Evolutionary conservation across 2,888 invertebrate genomes (phyloP).

Genomic region (Cerceris ruficornis): DNA sequence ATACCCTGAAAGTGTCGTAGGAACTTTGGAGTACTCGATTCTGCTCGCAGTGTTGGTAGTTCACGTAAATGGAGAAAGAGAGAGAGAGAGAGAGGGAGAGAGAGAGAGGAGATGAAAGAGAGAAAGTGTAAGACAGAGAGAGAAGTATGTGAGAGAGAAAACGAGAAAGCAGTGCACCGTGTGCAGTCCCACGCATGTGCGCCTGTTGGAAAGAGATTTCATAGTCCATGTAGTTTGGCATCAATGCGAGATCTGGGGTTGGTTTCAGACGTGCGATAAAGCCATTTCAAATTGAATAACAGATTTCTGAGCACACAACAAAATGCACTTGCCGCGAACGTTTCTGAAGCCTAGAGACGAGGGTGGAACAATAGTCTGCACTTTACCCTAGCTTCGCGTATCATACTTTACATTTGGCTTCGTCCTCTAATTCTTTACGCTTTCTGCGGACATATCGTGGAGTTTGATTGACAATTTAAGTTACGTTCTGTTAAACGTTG

Average conservation of each 20-base stretch:
- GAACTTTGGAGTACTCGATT: slow-evolving; percentile 60
- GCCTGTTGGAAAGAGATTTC: slow-evolving; percentile 61
- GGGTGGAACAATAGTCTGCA: slow-evolving; percentile 59
- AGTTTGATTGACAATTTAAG: slow-evolving; percentile 26
- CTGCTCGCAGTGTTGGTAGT: slow-evolving; percentile 47
- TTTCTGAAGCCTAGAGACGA: slow-evolving; percentile 62
- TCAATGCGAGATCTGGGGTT: slow-evolving; percentile 68
- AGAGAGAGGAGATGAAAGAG: too few relatives aligned
- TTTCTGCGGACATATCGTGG: slow-evolving; percentile 23
- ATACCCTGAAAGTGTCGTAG: slow-evolving; percentile 56
- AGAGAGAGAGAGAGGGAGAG: too few relatives aligned
- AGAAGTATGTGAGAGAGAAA: background rate
- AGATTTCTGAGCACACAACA: slow-evolving; percentile 71
- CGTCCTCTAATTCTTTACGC: slow-evolving; percentile 23
- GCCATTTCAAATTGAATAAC: slow-evolving; percentile 71
- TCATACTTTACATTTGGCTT: slow-evolving; percentile 43
- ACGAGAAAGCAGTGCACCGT: slow-evolving; percentile 10
- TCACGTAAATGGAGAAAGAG: background rate
- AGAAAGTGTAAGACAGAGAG: slow-evolving; percentile 10
- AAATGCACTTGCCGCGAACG: slow-evolving; percentile 70
- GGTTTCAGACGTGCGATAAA: slow-evolving; percentile 68
- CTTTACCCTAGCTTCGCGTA: slow-evolving; percentile 43
- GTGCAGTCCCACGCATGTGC: slow-evolving; percentile 35
- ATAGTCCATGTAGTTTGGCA: slow-evolving; percentile 70
- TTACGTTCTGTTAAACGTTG: slow-evolving; percentile 1